Conservation (phyloP, 1,140 invertebrate genomes). For the Penaeus chinensis region DNA sequence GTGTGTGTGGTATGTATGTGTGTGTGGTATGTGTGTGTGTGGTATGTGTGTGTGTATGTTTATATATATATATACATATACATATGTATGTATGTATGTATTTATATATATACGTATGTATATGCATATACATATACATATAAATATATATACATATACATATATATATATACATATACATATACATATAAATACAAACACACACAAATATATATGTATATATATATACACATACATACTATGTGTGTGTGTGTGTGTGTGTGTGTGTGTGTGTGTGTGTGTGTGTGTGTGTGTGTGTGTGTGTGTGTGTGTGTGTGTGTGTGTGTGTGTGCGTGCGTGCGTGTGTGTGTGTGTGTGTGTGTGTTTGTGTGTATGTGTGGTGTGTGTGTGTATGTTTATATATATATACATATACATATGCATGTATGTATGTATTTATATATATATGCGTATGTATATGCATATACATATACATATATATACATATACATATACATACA, state of each 20-base stretch:
- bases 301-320: too few species aligned
- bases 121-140: conserved; percentile 20
- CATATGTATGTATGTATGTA: background rate
- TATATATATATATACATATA: background rate
- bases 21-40: conserved; percentile 9
- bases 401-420: too few species aligned
- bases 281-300: background rate
- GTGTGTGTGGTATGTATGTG: background rate
- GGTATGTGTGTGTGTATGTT: background rate
- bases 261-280: background rate
- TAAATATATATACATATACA: conserved; percentile 4
- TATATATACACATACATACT: background rate
- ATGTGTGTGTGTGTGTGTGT: background rate
- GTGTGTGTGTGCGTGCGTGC: too few species aligned
- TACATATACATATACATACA: too few species aligned
- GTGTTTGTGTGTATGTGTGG: too few species aligned
- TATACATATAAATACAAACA: background rate
- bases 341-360: too few species aligned
- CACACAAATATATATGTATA: background rate
- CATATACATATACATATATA: too few species aligned
- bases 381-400: too few species aligned
- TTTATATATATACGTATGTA: background rate
- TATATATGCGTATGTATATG: too few species aligned
- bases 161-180: background rate
- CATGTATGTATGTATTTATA: too few species aligned